Conservation (phyloP, 2,113 vertebrate genomes). For the Collichthys lucidus region DNA sequence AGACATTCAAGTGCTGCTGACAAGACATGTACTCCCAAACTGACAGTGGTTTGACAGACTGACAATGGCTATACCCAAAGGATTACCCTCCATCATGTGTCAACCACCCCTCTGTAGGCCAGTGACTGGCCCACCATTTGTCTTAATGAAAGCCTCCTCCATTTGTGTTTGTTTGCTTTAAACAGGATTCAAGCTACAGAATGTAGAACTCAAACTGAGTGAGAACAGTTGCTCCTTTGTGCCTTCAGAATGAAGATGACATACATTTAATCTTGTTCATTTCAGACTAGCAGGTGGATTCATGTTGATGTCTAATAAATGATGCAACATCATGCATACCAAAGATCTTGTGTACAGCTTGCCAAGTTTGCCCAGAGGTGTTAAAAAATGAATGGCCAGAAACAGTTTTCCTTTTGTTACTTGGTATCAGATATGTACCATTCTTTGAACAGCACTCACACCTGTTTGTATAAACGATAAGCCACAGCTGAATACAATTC, state of each 20-base stretch:
- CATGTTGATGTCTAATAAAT: constrained; percentile 39
- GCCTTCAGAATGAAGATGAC: constrained; percentile 48
- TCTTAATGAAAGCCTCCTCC: constrained; percentile 46
- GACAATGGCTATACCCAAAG: constrained; percentile 49
- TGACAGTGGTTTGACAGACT: constrained; percentile 22
- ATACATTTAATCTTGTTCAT: constrained; percentile 18
- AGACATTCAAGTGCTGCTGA: not conserved
- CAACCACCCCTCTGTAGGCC: not conserved
- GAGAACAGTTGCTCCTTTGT: not conserved
- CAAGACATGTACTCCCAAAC: constrained; percentile 16
- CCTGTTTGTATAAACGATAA: constrained; percentile 7
- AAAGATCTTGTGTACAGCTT: constrained; percentile 61
- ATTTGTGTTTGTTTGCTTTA: constrained; percentile 26
- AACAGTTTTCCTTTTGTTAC: not conserved
- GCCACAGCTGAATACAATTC: not conserved
- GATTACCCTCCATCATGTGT: constrained; percentile 24
- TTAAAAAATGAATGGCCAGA: not conserved
- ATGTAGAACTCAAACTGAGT: constrained; percentile 25
- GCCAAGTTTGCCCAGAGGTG: constrained; percentile 39
- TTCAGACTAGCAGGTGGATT: constrained; percentile 34
- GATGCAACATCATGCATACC: constrained; percentile 48
- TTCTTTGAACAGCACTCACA: not conserved
- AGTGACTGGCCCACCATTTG: not conserved
- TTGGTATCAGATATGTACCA: constrained; percentile 13
- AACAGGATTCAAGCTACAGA: constrained; percentile 33